phyloP scores from a whole-genome alignment of 2,888 invertebrate species.

The Eucera pruinosa region DNA sequence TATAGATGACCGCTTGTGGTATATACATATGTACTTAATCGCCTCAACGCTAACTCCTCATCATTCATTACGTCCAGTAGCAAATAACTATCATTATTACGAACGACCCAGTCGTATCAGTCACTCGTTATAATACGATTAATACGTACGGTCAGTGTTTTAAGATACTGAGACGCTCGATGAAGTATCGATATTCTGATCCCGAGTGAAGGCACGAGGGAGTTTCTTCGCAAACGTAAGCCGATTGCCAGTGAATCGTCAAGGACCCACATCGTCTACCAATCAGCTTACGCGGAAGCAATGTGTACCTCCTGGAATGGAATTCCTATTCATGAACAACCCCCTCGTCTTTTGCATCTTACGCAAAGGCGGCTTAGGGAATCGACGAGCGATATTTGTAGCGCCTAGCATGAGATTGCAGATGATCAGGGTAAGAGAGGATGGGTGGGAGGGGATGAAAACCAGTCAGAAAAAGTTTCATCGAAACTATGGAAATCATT shows the following conservation, averaged over 20 bases:
- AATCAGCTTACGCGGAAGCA: constrained; percentile 68
- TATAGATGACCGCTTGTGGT: too few relatives aligned
- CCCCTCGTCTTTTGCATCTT: constrained; percentile 48
- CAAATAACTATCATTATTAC: neutral
- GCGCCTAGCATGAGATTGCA: constrained; percentile 13
- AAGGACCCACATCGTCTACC: constrained; percentile 66
- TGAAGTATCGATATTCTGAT: constrained; percentile 65
- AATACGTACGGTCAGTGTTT: constrained; percentile 1
- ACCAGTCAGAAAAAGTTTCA: constrained; percentile 47
- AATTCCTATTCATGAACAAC: constrained; percentile 52
- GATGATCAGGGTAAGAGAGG: neutral
- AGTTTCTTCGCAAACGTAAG: constrained; percentile 62
- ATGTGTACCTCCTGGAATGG: constrained; percentile 41
- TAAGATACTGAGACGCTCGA: constrained; percentile 25
- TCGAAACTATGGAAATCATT: constrained; percentile 42
- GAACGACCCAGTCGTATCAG: neutral
- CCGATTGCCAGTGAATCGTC: constrained; percentile 68
- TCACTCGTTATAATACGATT: constrained; percentile 7
- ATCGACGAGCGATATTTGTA: constrained; percentile 63
- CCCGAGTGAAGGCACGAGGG: constrained; percentile 39
- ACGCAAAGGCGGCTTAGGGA: constrained; percentile 63
- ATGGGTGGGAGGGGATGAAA: constrained; percentile 7
- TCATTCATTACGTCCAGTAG: too few relatives aligned
- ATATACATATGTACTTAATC: too few relatives aligned
- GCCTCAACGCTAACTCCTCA: too few relatives aligned